Evolutionary conservation across 2,888 invertebrate genomes (phyloP), one percentile per base, ranked within the genome.

Genomic region (Nebria brevicollis): DNA sequence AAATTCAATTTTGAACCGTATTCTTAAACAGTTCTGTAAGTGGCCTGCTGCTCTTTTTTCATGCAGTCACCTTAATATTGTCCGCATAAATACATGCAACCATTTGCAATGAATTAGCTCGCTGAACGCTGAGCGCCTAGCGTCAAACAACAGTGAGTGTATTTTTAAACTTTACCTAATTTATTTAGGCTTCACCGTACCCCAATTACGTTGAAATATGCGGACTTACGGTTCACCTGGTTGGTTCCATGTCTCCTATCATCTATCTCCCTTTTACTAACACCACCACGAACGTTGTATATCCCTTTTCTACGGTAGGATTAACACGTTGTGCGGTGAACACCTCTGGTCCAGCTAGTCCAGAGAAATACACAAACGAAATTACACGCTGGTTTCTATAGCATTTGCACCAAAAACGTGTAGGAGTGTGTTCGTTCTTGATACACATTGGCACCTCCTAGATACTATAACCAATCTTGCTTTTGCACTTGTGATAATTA

Each of bases 141-240:
- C 34, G 70, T 70, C 25, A 70, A 70, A 34, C 70, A 70, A 26
- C 54, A 10, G 11, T 5, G 20, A 10, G 4, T 75, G 15, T 43
- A 43, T 75, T 75, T 75, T 75, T 43, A 75, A 75, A 43, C 64
- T 75, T 75, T 43, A 11, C 15, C 15, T 75, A 75, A 75, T 54
- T 75, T 75, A 75, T 75, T 75, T 75, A 75, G 54, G 54, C 64
- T 11, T 20, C 11, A 42, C 64, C 8, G 64, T 20, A 75, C 75
- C 75, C 64, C 75, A 75, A 75, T 75, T 75, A 75, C 75, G 75
- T 75, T 75, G 64, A 75, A 75, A 75, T 70, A 70, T 70, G 70
- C 70, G 70, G 34, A 70, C 70, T 25, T 25, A 11, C 70, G 70
- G 70, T 25, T 20, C 70, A 70, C 70, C 70, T 70, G 70, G 26